Percentiles rank a stretch among this genome's conserved stretches.
These are phyloP conservation scores for Stictocephala bisonia DNA, from an alignment of 2,888 invertebrate species.

Conservation along the genomic window DNA sequence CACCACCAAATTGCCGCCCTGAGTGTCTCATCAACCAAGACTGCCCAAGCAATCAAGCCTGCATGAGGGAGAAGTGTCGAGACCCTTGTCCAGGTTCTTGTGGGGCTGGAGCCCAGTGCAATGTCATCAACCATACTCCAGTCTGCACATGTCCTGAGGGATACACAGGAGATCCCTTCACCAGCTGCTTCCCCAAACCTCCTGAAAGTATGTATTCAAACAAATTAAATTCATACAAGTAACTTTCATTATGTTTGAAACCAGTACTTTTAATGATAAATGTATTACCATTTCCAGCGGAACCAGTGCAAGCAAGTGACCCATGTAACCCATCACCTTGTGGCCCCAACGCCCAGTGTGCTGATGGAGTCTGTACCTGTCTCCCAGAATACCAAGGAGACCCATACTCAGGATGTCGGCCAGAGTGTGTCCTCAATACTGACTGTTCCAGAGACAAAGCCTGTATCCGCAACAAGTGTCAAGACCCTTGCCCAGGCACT, in stretches of 20 bases:
- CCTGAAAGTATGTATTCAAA: slow-evolving; percentile 64
- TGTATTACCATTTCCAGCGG: background rate
- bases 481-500: slow-evolving; percentile 74
- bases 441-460: slow-evolving; percentile 69
- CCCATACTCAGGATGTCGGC: slow-evolving; percentile 79
- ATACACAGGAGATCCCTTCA: slow-evolving; percentile 81
- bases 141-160: slow-evolving; percentile 80
- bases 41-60: slow-evolving; percentile 70
- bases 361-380: slow-evolving; percentile 77
- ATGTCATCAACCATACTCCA: slow-evolving; percentile 76
- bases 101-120: slow-evolving; percentile 68
- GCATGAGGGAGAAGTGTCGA: slow-evolving; percentile 69
- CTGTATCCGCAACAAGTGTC: slow-evolving; percentile 67
- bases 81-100: slow-evolving; percentile 71
- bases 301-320: slow-evolving; percentile 60
- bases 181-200: slow-evolving; percentile 71
- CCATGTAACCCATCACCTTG: slow-evolving; percentile 76
- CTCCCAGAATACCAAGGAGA: slow-evolving; percentile 80
- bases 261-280: background rate
- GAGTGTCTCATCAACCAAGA: slow-evolving; percentile 78
- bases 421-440: slow-evolving; percentile 75
- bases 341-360: slow-evolving; percentile 72
- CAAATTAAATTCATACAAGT: too few species aligned
- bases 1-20: slow-evolving; percentile 80
- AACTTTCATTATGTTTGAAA: too few species aligned